These are phyloP conservation scores for Sturmia bella DNA, from an alignment of 2,888 invertebrate genomes.

Conservation along the genomic window DNA sequence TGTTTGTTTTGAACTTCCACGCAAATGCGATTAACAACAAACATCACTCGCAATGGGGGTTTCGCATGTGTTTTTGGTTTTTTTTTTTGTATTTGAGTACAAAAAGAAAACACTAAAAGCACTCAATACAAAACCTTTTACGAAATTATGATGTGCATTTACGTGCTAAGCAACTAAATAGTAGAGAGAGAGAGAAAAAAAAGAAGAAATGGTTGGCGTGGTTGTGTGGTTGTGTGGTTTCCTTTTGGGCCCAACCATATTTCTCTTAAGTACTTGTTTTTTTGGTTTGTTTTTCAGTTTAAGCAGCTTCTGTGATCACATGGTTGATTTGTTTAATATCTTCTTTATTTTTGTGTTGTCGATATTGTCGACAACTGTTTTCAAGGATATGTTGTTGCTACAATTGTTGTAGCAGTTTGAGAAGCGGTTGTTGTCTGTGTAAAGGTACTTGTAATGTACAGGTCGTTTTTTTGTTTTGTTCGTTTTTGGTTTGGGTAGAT, in stretches of 20 bases:
- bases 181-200: not conserved
- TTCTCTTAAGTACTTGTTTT: not conserved
- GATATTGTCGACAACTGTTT: slow-evolving; percentile 68
- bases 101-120: not conserved
- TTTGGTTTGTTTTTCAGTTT: slow-evolving; percentile 19
- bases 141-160: slow-evolving; percentile 63
- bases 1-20: slow-evolving; percentile 25
- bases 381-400: slow-evolving; percentile 50
- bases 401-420: slow-evolving; percentile 32
- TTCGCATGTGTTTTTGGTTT: slow-evolving; percentile 54
- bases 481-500: not conserved
- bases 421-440: slow-evolving; percentile 12
- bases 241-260: not conserved
- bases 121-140: slow-evolving; percentile 17
- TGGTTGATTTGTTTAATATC: slow-evolving; percentile 68
- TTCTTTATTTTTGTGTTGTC: slow-evolving; percentile 70
- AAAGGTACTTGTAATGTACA: slow-evolving; percentile 30
- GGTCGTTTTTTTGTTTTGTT: not conserved
- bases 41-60: slow-evolving; percentile 55
- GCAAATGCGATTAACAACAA: slow-evolving; percentile 40
- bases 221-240: slow-evolving; percentile 30
- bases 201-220: slow-evolving; percentile 29
- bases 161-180: too few species aligned
- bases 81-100: too few species aligned
- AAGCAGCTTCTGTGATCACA: slow-evolving; percentile 68